Conservation (phyloP, 37 sponge, comb jelly and placozoan genomes). For the Beroe ovata region DNA sequence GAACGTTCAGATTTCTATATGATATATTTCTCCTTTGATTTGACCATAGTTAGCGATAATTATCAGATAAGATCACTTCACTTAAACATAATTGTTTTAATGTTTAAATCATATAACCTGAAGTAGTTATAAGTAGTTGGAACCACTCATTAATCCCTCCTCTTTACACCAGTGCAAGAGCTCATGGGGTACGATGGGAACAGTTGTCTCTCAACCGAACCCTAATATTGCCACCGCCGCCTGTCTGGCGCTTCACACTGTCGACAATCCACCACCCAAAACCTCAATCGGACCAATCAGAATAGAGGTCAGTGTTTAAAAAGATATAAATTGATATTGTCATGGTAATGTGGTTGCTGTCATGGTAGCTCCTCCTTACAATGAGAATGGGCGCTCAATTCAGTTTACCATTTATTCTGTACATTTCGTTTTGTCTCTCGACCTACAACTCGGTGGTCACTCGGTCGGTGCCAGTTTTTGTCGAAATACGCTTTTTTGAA, state of each 20-base stretch:
- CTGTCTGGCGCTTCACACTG: neutral
- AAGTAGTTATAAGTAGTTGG: neutral
- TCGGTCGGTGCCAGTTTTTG: too few relatives aligned
- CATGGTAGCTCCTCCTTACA: too few relatives aligned
- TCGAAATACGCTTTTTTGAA: too few relatives aligned
- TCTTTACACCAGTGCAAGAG: too few relatives aligned
- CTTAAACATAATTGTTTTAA: neutral
- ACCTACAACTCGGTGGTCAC: too few relatives aligned
- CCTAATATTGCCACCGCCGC: constrained; percentile 33
- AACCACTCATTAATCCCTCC: neutral
- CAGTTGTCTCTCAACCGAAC: constrained; percentile 37
- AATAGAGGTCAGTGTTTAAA: constrained; percentile 56
- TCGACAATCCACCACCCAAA: constrained; percentile 34
- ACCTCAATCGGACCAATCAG: constrained; percentile 39
- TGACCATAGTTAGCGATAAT: too few relatives aligned
- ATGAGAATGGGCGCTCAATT: too few relatives aligned
- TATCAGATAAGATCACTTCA: neutral
- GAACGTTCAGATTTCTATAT: too few relatives aligned
- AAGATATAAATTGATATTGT: too few relatives aligned
- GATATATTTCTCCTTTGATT: too few relatives aligned
- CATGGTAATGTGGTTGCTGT: too few relatives aligned
- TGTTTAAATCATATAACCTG: neutral
- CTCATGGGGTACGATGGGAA: constrained; percentile 48
- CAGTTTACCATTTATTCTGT: neutral
- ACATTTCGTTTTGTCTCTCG: neutral